Evolutionary conservation across 2,888 invertebrate genomes (phyloP).

Genomic region (Leucophenga maculata): DNA sequence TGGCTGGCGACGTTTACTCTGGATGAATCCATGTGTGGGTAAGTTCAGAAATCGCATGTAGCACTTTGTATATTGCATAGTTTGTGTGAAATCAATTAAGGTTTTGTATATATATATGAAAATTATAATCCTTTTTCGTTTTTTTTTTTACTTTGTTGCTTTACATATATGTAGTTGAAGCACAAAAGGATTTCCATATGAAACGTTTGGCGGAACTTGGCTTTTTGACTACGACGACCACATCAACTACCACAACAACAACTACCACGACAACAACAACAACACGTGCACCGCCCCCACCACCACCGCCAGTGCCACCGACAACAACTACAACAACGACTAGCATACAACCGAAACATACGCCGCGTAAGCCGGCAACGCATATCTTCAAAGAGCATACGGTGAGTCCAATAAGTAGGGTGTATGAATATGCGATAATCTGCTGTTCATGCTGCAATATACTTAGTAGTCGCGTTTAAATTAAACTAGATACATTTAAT

Average conservation of each 20-base stretch:
- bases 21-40: constrained; percentile 96
- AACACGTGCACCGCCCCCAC: constrained; percentile 55
- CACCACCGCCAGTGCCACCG: constrained; percentile 51
- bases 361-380: constrained; percentile 59
- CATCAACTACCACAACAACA: constrained; percentile 73
- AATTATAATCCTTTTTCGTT: constrained; percentile 12
- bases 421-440: too few species aligned
- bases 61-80: background rate
- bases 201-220: constrained; percentile 74
- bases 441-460: too few species aligned
- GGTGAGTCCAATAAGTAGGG: constrained; percentile 44
- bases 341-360: constrained; percentile 68
- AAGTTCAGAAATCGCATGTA: constrained; percentile 71
- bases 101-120: background rate
- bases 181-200: constrained; percentile 89
- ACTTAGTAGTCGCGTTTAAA: too few species aligned
- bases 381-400: constrained; percentile 59
- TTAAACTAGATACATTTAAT: too few species aligned
- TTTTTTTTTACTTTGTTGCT: constrained; percentile 11
- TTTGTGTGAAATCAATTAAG: constrained; percentile 2
- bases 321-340: constrained; percentile 68
- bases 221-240: constrained; percentile 73
- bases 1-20: constrained; percentile 90
- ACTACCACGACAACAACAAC: constrained; percentile 71
- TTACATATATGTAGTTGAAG: constrained; percentile 83